Conservation (phyloP, 1,140 invertebrate species). For the Drosophila kohkoa region DNA sequence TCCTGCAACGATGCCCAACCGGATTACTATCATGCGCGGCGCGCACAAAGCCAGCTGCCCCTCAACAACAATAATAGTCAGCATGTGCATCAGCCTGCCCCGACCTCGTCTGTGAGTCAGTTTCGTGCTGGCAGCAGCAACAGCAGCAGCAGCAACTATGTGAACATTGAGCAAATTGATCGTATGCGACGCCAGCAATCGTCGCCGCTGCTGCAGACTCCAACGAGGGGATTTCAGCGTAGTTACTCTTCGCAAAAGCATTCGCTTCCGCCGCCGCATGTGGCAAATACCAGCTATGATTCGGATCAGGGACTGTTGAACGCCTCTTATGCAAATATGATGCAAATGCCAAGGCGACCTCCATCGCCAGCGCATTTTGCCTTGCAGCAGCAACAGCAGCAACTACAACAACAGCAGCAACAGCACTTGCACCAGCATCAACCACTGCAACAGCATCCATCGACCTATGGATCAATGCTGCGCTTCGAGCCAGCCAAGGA, state of each 20-base stretch:
- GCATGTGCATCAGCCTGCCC: slow-evolving; percentile 43
- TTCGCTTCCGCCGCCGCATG: slow-evolving; percentile 56
- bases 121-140: slow-evolving; percentile 62
- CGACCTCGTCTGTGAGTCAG: slow-evolving; percentile 25
- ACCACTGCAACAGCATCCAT: slow-evolving; percentile 44
- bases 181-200: slow-evolving; percentile 84
- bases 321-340: slow-evolving; percentile 72
- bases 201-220: slow-evolving; percentile 58
- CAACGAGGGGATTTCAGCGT: slow-evolving; percentile 64
- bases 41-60: slow-evolving; percentile 78
- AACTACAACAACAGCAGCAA: slow-evolving; percentile 54
- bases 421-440: slow-evolving; percentile 54
- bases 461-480: slow-evolving; percentile 57
- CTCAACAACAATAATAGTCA: slow-evolving; percentile 31
- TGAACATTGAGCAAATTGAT: slow-evolving; percentile 86
- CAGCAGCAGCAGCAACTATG: slow-evolving; percentile 85
- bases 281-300: slow-evolving; percentile 56
- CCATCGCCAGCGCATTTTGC: slow-evolving; percentile 67
- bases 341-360: slow-evolving; percentile 59
- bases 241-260: slow-evolving; percentile 82
- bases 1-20: slow-evolving; percentile 76
- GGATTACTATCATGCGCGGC: slow-evolving; percentile 77
- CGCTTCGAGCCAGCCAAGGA: slow-evolving; percentile 57
- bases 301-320: slow-evolving; percentile 60
- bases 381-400: slow-evolving; percentile 61